A percentile compares a stretch with the other conserved stretches of the same genome.
phyloP scores from a whole-genome alignment of 2,113 vertebrate genomes.

The Dicrurus megarhynchus region DNA sequence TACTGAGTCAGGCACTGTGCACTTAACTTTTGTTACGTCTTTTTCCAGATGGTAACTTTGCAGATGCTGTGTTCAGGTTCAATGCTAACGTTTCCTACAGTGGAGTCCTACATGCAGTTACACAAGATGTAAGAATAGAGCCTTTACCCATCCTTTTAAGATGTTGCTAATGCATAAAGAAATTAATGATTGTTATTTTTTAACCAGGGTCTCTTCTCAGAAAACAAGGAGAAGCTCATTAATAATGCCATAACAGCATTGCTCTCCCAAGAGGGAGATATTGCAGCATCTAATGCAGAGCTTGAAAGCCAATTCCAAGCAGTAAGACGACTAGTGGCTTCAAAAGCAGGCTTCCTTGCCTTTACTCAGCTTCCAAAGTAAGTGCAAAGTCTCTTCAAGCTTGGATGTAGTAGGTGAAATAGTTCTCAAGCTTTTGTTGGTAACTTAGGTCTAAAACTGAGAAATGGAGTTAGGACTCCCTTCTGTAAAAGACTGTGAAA shows the following conservation, averaged over 20 bases:
- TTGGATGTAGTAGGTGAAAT: not conserved
- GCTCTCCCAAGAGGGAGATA: slow-evolving; percentile 89
- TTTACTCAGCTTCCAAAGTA: slow-evolving; percentile 98
- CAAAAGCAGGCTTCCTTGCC: slow-evolving; percentile 97
- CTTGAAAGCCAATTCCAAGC: slow-evolving; percentile 98
- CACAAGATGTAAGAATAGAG: slow-evolving; percentile 90
- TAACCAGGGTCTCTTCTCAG: slow-evolving; percentile 92
- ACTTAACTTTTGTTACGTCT: not conserved
- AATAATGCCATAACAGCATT: slow-evolving; percentile 95
- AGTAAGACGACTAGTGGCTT: slow-evolving; percentile 92
- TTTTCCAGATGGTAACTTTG: slow-evolving; percentile 90
- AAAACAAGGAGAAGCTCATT: slow-evolving; percentile 99
- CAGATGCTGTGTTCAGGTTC: slow-evolving; percentile 97
- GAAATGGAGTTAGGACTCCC: not conserved
- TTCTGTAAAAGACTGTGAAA: not conserved
- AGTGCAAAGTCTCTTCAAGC: slow-evolving; percentile 21
- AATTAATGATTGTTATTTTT: slow-evolving; percentile 15
- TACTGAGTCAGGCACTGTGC: not conserved
- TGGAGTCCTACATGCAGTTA: slow-evolving; percentile 95
- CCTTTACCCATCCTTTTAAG: not conserved
- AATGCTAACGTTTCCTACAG: slow-evolving; percentile 98
- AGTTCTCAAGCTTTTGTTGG: not conserved
- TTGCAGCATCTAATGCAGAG: slow-evolving; percentile 85
- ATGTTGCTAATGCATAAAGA: not conserved
- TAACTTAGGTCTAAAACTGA: not conserved